Base-by-base conservation (phyloP, 2,797 vertebrate genomes). In the Brachymystax lenok region DNA sequence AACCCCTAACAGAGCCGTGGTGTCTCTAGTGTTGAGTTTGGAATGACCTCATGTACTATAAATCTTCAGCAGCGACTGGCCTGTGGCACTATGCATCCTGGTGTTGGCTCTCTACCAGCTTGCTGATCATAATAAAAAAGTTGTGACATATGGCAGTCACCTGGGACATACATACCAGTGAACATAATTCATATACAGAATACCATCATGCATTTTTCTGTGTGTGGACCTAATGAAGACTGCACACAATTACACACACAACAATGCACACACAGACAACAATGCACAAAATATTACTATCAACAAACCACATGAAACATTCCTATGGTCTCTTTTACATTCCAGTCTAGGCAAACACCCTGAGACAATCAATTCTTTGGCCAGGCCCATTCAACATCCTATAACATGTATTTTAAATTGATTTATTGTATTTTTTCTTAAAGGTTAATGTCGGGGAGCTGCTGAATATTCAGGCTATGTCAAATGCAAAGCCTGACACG, bases 391-490 rank as follows among this genome's bases (percentile, higher is more conserved):
- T 80, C 79, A 80, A 76, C 69, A 77, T 79, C 86, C 77, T 46
- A 79, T 79, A 79, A 84, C 74, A 74, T 80, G 82, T 83, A 82
- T 86, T 90, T 84, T 77, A 82, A 89, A 90, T 88, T 80, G 80
- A 85, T 89, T 87, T 88, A 93, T 89, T 86, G 87, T 84, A 84
- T 92, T 89, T 69, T 79, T 78, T 74, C 54, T 67, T 54, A 77
- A 77, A 73, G 76, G 73, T 84, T 81, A 78, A 78, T 87, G 87
- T 80, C 79, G 69, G 75, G 83, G 82, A 73, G 80, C 76, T 84
- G 74, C 84, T 93, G 89, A 93, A 93, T 92, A 92, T 92, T 92
- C 89, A 92, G 83, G 50, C 68, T 52, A 78, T 86, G 88, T 90
- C 83, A 86, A 85, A 79, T 81, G 79, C 56, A 83, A 87, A 88